Conservation (phyloP, 53 echinoderm and acorn worm genomes). For the Echinometra lucunter region DNA sequence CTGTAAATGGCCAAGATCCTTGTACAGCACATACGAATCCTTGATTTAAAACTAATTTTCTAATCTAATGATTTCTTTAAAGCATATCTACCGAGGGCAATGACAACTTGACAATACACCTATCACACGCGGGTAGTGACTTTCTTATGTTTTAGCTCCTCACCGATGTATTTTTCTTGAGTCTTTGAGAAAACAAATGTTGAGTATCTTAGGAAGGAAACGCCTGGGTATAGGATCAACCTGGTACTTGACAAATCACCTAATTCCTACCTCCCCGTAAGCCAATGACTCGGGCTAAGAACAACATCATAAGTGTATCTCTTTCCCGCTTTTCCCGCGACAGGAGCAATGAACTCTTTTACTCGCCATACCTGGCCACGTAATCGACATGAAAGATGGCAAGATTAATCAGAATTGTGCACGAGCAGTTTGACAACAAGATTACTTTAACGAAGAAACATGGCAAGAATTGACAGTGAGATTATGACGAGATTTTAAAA, state of each 20-base stretch:
- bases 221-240: slow-evolving; percentile 52
- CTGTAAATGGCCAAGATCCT: background rate
- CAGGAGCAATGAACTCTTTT: slow-evolving; percentile 52
- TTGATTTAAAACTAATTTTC: too few relatives aligned
- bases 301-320: slow-evolving; percentile 67
- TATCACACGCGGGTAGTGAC: slow-evolving; percentile 46
- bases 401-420: background rate
- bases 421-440: background rate
- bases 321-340: slow-evolving; percentile 40
- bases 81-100: background rate
- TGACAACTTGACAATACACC: background rate
- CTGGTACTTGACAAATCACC: slow-evolving; percentile 45
- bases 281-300: slow-evolving; percentile 44
- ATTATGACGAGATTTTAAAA: background rate
- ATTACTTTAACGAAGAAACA: background rate
- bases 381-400: background rate
- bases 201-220: slow-evolving; percentile 57
- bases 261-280: slow-evolving; percentile 44
- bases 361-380: background rate
- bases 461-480: background rate
- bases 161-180: slow-evolving; percentile 50
- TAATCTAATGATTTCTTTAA: background rate
- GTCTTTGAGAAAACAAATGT: slow-evolving; percentile 64
- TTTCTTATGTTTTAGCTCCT: slow-evolving; percentile 46
- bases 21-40: too few relatives aligned